phyloP scores from a whole-genome alignment of 92 coral and sea anemone species.

The Meandrina meandrites region DNA sequence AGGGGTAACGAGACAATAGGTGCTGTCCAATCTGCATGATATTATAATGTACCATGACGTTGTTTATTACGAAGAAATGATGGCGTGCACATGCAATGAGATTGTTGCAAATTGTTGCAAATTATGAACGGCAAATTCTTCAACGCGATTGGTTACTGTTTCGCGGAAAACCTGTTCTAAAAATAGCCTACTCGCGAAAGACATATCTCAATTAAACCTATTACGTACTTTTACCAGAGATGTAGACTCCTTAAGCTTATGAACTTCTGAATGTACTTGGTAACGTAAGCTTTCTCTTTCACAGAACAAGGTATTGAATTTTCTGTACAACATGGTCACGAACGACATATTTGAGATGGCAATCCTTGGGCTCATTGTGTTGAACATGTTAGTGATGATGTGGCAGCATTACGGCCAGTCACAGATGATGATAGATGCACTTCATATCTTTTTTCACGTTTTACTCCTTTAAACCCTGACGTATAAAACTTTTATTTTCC shows the following conservation, averaged over 20 bases:
- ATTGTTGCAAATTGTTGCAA: too few relatives aligned
- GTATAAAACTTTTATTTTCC: too few relatives aligned
- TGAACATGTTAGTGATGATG: constrained; percentile 94
- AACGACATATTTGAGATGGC: constrained; percentile 79
- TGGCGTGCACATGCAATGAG: too few relatives aligned
- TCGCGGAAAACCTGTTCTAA: too few relatives aligned
- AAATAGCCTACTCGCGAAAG: too few relatives aligned
- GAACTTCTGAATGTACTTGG: not conserved
- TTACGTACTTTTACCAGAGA: too few relatives aligned
- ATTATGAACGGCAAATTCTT: too few relatives aligned
- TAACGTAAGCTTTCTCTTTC: not conserved
- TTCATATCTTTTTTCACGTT: constrained; percentile 97
- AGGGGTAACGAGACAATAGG: not conserved
- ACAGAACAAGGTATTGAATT: constrained; percentile 70
- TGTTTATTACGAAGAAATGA: too few relatives aligned
- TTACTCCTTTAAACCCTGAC: not conserved
- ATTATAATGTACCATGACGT: too few relatives aligned
- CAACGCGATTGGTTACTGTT: too few relatives aligned
- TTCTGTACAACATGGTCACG: constrained; percentile 70
- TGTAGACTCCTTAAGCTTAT: not conserved
- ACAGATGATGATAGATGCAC: constrained; percentile 53
- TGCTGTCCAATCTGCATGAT: too few relatives aligned
- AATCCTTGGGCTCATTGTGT: constrained; percentile 78
- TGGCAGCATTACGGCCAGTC: constrained; percentile 83
- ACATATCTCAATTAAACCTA: too few relatives aligned